Base-by-base conservation (phyloP, 2,888 invertebrate genomes). In the Lypha dubia region DNA sequence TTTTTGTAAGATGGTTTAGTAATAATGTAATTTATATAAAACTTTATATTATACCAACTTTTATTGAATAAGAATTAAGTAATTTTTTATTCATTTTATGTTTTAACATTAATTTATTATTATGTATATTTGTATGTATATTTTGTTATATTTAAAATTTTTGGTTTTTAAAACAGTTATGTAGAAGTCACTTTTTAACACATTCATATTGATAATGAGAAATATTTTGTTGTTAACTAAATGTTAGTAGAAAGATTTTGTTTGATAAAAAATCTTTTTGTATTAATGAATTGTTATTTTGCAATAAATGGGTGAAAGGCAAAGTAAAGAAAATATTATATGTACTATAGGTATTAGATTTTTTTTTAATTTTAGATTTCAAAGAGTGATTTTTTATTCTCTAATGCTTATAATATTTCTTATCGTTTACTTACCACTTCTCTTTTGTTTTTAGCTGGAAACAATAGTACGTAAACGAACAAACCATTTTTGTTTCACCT, bases 181-280 rank as follows among this genome's bases (percentile, higher is more conserved):
- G 20, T 71, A 71, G 60, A 82, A 82, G 71, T 77, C 60, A 82
- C 58, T 82, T 82, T 58, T 76, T 76, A 74, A 73, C 71, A 77
- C 67, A 73, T 73, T 73, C 24, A 53, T 73, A 11, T 38, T 3
- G 13, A 60, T 71, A 68, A 70, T 60, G 35, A 38, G 22, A 60
- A 83, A 81, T 71, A 60, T 82, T 41, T 70, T 67, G n/a, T 35
- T 77, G 32, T 71, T 76, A 71, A 71, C 76, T 71, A 63, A 75
- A 53, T 49, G 22, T 75, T 46, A 24, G 20, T 62, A 58, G 32
- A 67, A 32, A 62, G 46, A 51, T 38, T 13, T 38, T 44, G 3
- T n/a, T 49, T 28, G 32, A 32, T 20, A 35, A 32, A 20, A n/a
- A n/a, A 24, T 24, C 1, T 17, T 13, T 32, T 20, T 49, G 32